Evolutionary conservation across 23 tunicate species (phyloP).

Genomic region (Halocynthia roretzi): DNA sequence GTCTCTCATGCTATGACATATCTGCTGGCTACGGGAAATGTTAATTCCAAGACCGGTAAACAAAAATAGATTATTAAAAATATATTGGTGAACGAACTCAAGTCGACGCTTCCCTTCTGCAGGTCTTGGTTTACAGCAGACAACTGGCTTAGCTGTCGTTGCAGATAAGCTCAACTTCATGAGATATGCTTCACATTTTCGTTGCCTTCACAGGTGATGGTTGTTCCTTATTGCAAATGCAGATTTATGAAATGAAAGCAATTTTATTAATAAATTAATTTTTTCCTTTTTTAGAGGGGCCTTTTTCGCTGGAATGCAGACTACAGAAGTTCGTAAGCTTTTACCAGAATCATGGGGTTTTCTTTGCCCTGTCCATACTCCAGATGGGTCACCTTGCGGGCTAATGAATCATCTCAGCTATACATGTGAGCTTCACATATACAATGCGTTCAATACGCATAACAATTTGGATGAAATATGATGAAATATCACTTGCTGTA

Average conservation of each 20-base stretch:
- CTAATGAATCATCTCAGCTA: slow-evolving; percentile 71
- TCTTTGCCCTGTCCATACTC: slow-evolving; percentile 95
- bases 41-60: slow-evolving; percentile 17
- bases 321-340: slow-evolving; percentile 64
- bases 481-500: no score
- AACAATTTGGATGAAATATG: no score
- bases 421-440: slow-evolving; percentile 23
- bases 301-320: slow-evolving; percentile 72
- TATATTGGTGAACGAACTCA: not conserved
- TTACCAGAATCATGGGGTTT: slow-evolving; percentile 91
- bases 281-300: slow-evolving; percentile 39
- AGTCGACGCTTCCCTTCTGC: not conserved
- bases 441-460: no score
- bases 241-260: not conserved
- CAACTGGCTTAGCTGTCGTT: slow-evolving; percentile 51
- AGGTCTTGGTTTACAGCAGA: slow-evolving; percentile 79
- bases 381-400: slow-evolving; percentile 96
- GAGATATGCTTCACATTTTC: slow-evolving; percentile 72
- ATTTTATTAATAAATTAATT: no score
- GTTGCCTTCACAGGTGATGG: slow-evolving; percentile 47
- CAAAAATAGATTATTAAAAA: not conserved
- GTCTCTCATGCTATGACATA: slow-evolving; percentile 39
- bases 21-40: slow-evolving; percentile 82
- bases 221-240: slow-evolving; percentile 3
- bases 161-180: slow-evolving; percentile 87